These are phyloP conservation scores for Mycetomoellerius zeteki DNA, from an alignment of 1,140 invertebrate genomes.

Conservation along the genomic window DNA sequence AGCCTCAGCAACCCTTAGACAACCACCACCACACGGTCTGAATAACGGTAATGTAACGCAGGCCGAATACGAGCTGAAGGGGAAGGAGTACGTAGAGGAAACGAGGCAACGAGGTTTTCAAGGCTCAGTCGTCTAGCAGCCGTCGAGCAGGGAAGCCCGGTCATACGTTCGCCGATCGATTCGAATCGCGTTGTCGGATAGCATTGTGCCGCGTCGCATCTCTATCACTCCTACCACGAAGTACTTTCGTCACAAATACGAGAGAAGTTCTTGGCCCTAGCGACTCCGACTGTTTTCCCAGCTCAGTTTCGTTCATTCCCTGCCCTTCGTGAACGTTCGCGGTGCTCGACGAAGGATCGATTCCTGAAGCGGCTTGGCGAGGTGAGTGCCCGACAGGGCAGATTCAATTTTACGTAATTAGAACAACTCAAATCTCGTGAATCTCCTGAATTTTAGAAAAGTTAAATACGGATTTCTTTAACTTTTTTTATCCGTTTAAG, in stretches of 20 bases:
- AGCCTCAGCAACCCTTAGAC: constrained; percentile 56
- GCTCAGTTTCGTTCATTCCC: neutral
- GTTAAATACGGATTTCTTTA: neutral
- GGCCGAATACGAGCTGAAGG: neutral
- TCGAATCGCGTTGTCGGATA: neutral
- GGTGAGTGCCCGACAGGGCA: constrained; percentile 14
- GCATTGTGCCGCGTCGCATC: constrained; percentile 29
- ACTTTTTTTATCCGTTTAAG: neutral
- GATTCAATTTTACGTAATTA: neutral
- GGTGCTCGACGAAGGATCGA: neutral
- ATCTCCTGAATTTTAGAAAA: neutral
- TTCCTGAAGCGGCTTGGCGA: neutral
- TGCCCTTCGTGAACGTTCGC: neutral
- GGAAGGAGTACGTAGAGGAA: constrained; percentile 21
- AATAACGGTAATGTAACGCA: constrained; percentile 8
- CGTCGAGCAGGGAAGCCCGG: neutral
- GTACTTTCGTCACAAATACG: neutral
- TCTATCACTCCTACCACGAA: constrained; percentile 18
- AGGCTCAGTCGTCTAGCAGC: constrained; percentile 45
- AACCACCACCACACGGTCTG: neutral
- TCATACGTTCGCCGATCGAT: constrained; percentile 11
- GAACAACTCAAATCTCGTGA: neutral
- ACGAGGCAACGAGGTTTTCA: constrained; percentile 44
- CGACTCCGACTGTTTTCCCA: neutral
- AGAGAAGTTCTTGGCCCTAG: neutral